These are phyloP conservation scores for Centropus unirufus DNA, from an alignment of 2,113 vertebrate genomes.

Conservation along the genomic window DNA sequence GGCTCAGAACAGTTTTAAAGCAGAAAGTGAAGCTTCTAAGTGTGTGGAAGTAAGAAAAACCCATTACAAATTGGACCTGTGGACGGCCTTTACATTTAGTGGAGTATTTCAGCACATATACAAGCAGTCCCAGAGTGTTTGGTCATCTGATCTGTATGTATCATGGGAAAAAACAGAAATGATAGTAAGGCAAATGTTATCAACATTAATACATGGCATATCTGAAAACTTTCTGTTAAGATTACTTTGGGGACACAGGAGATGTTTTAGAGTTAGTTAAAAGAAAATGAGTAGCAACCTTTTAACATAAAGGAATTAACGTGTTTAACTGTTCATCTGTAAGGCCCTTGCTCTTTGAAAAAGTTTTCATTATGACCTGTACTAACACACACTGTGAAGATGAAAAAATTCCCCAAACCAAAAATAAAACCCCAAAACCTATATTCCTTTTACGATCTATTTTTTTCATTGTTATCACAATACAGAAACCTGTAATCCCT, in stretches of 20 bases:
- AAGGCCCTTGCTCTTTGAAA: slow-evolving; percentile 31
- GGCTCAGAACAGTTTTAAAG: slow-evolving; percentile 61
- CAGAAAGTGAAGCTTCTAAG: slow-evolving; percentile 41
- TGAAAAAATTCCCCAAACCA: background rate
- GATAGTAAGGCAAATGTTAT: slow-evolving; percentile 77
- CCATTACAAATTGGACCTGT: slow-evolving; percentile 70
- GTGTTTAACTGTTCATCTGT: slow-evolving; percentile 2
- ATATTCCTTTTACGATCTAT: slow-evolving; percentile 48
- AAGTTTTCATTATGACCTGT: background rate
- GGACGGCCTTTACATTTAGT: slow-evolving; percentile 56
- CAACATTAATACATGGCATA: slow-evolving; percentile 42
- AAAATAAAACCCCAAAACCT: slow-evolving; percentile 40
- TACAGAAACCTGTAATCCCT: slow-evolving; percentile 59
- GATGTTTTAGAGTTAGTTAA: slow-evolving; percentile 17
- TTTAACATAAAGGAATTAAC: slow-evolving; percentile 16
- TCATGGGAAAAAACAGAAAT: slow-evolving; percentile 66
- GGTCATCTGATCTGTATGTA: slow-evolving; percentile 72
- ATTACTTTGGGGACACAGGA: slow-evolving; percentile 40
- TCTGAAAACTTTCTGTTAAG: slow-evolving; percentile 44
- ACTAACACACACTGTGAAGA: slow-evolving; percentile 58
- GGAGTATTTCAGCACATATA: slow-evolving; percentile 67
- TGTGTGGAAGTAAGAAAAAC: slow-evolving; percentile 70
- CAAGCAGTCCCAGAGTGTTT: slow-evolving; percentile 77
- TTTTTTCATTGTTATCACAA: slow-evolving; percentile 34
- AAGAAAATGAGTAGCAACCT: slow-evolving; percentile 18